Conservation (phyloP, 2,113 vertebrate species). For the Motacilla tschutschensis region DNA sequence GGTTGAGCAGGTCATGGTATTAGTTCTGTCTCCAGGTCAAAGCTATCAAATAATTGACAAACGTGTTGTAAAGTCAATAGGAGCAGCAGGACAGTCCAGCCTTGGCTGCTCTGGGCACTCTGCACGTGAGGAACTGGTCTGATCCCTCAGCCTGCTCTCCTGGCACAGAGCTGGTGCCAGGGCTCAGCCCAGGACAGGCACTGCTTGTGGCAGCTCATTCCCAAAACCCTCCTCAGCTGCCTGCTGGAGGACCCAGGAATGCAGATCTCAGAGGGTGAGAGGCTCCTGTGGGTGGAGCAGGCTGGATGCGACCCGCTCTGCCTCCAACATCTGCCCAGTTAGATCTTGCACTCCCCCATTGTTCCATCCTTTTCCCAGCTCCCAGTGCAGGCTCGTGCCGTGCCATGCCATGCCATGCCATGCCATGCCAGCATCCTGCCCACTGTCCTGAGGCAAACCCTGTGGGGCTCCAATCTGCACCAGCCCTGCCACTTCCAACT, state of each 20-base stretch:
- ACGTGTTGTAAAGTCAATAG: neutral
- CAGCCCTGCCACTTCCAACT: neutral
- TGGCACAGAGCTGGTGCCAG: neutral
- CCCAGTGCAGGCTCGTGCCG: neutral
- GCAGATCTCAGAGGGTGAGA: neutral
- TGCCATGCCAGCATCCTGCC: neutral
- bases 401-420: neutral
- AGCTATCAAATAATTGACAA: neutral
- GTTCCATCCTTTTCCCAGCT: neutral
- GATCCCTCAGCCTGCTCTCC: neutral
- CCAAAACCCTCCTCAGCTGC: neutral
- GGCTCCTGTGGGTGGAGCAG: neutral
- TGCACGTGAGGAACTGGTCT: neutral
- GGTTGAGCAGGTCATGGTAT: neutral
- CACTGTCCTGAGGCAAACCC: fast-evolving
- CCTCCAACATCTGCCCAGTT: neutral
- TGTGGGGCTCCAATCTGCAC: neutral
- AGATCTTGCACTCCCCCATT: neutral
- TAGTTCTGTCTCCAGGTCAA: neutral
- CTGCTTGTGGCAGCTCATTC: neutral
- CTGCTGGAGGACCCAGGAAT: neutral
- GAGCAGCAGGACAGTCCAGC: neutral
- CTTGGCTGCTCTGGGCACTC: neutral
- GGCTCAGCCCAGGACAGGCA: neutral
- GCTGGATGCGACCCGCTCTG: neutral